Base-by-base conservation (phyloP, 2,888 invertebrate genomes). In the Lycophotia porphyrea region DNA sequence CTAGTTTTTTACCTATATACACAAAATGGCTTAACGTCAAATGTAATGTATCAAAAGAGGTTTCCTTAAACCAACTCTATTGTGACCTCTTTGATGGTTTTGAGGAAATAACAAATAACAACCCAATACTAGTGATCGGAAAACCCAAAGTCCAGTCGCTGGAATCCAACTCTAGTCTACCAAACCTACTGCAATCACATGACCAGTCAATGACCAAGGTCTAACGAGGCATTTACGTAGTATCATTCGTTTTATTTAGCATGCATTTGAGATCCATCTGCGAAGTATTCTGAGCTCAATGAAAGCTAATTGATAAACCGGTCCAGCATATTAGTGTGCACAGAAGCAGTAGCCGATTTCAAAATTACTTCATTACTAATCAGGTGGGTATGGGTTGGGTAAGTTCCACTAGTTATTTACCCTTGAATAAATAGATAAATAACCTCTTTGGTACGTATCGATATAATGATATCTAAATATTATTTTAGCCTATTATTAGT, bases 401-500 rank as follows among this genome's bases (percentile, higher is more conserved):
- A 55, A 55, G 44, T 75, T 75, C 81, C 69, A 39, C n/a, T n/a
- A 44, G 39, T 55, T 76, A 67, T 36, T 76, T 81, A 81, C 68
- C 82, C 70, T 80, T 69, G 68, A 64, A 34, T 76, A 42, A 68
- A 39, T 68, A 83, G 36, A 58, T 52, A 68, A 52, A 80, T 36
- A 52, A 63, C 34, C 42, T 65, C 21, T 58, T 61, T 36, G 39
- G 71, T n/a, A n/a, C 39, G 15, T 55, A 69, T 52, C 63, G 24
- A 24, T 47, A 11, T 42, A 73, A 34, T 76, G 63, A 85, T 67
- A 39, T 77, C 71, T 80, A 74, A 76, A 73, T 76, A 76, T 84
- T 78, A 76, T 80, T 76, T 47, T 34, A 74, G 58, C 52, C 73
- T 78, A 86, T 86, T 82, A 78, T 21, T 61, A 31, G 61, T 47